Evolutionary conservation across 2,888 invertebrate species (phyloP), one percentile per base, ranked within the genome.

Genomic region (Leptinotarsa tumamoca): DNA sequence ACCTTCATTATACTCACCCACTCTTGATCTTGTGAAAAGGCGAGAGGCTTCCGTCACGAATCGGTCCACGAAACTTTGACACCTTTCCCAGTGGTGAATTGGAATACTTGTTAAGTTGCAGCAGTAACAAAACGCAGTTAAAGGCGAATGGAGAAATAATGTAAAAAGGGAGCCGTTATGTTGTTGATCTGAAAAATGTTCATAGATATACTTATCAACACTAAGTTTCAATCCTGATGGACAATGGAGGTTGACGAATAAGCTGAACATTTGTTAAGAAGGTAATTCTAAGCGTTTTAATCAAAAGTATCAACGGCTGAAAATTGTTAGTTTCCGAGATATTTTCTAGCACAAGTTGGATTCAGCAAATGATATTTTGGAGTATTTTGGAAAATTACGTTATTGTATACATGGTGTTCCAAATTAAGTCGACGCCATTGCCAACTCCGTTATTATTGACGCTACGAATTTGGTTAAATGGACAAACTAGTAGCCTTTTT

Each of bases 81-180:
- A 96, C 80, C 95, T 93, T 87, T 98, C 96, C 98, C 98, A 98
- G 84, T 95, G 92, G 82, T 94, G 93, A 83, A 96, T 92, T 66
- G 95, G 93, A 82, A 97, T 93, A 85, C 94, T 95, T 83, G 93
- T 93, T 79, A 98, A 93, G 88, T 96, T 96, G 88, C 97, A 96
- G 86, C 96, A 94, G 88, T 95, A 94, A 90, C 97, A 97, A 87
- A 98, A 94, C 80, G 96, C 97, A 85, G 96, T 95, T 86, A 98
- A 90, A 66, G 98, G 98, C 85, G 96, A 95, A 90, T 98, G 97
- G 83, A 98, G 93, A 91, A 98, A 98, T 87, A 98, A 90, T 43
- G 98, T 98, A 90, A 98, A 97, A 82, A 98, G 90, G 85, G 95
- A 97, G 78, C 98, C 98, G 85, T 96, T 94, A 91, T 94, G 94